Evolutionary conservation across 2,113 vertebrate genomes (phyloP).

Genomic region (Condylura cristata): DNA sequence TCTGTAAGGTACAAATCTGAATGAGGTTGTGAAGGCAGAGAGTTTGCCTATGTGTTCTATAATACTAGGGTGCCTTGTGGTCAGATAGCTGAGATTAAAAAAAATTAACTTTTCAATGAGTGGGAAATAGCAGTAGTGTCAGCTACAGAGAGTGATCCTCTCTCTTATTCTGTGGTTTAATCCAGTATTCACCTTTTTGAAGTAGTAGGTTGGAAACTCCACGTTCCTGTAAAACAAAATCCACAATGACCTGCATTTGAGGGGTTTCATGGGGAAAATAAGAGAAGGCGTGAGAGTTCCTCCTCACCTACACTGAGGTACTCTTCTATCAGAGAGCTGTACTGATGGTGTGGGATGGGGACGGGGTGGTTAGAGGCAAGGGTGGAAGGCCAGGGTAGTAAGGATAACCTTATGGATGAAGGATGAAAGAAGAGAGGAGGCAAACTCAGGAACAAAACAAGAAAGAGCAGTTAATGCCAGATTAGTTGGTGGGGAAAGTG

Average conservation of each 20-base stretch:
- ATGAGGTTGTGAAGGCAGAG: neutral
- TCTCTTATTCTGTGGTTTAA: neutral
- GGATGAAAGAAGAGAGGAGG: neutral
- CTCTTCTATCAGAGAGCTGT: neutral
- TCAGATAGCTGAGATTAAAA: neutral
- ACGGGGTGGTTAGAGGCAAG: neutral
- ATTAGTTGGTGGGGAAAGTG: neutral
- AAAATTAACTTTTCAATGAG: neutral
- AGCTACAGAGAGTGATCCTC: neutral
- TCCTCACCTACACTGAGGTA: neutral
- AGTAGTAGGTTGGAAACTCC: neutral
- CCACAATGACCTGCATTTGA: neutral
- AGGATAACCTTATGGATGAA: neutral
- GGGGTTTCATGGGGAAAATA: neutral
- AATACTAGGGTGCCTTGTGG: neutral
- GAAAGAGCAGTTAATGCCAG: neutral
- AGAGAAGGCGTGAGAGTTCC: neutral
- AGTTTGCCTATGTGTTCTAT: neutral
- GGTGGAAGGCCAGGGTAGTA: neutral
- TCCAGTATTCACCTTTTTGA: conserved; percentile 1
- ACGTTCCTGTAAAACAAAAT: neutral
- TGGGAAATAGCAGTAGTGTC: neutral
- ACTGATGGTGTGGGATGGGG: neutral
- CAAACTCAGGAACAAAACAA: neutral
- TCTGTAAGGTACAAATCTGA: neutral